Conservation (phyloP, 2,888 invertebrate species). For the Acanthosepion esculentum region DNA sequence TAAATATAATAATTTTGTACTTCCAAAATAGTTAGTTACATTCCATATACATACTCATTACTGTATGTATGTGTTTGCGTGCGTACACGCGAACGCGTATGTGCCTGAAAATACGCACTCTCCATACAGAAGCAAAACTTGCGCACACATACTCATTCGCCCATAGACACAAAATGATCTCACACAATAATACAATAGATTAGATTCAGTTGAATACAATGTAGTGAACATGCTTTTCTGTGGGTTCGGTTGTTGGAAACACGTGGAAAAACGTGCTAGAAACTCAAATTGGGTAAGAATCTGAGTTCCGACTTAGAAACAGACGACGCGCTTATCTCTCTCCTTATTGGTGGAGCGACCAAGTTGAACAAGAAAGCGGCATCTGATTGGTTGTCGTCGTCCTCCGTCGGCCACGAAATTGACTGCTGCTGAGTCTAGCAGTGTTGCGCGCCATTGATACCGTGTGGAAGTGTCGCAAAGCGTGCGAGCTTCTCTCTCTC, state of each 20-base stretch:
- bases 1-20: no score
- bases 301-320: background rate
- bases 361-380: background rate
- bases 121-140: background rate
- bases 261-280: background rate
- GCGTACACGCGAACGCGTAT: background rate
- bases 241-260: background rate
- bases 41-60: background rate
- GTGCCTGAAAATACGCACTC: background rate
- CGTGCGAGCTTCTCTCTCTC: background rate
- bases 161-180: background rate
- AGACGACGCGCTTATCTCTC: background rate
- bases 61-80: background rate
- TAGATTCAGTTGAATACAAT: background rate
- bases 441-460: constrained; percentile 6
- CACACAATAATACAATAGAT: background rate
- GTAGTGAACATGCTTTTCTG: background rate
- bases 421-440: background rate
- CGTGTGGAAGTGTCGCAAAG: no score
- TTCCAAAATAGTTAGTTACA: no score
- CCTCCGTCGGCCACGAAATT: background rate
- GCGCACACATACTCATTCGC: background rate
- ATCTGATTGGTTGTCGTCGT: background rate
- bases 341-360: background rate
- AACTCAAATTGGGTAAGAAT: constrained; percentile 1